Conservation (phyloP, 2,888 invertebrate genomes). For the Melanostoma mellinum region DNA sequence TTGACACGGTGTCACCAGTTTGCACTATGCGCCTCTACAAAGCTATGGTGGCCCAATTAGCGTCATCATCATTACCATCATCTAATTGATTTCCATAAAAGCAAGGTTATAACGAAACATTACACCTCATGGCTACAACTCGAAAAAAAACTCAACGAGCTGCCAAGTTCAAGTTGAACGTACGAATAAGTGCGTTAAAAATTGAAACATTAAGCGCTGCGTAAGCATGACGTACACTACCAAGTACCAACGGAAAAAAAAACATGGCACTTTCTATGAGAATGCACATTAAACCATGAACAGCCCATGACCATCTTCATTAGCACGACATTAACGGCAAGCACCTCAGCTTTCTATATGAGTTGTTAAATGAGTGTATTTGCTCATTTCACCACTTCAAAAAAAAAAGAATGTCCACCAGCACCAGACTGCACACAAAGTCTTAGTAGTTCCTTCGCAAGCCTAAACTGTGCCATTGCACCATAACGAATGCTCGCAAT, state of each 20-base stretch:
- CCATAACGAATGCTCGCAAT: constrained; percentile 48
- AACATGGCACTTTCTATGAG: constrained; percentile 56
- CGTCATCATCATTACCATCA: background rate
- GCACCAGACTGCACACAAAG: background rate
- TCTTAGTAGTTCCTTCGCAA: background rate
- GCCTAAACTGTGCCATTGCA: constrained; percentile 61
- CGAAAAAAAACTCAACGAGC: constrained; percentile 3
- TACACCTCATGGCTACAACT: background rate
- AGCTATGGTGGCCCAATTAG: constrained; percentile 13
- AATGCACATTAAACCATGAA: constrained; percentile 28
- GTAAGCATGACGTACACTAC: constrained; percentile 3
- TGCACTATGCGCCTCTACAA: background rate
- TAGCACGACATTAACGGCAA: constrained; percentile 9
- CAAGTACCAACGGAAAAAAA: background rate
- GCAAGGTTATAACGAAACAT: constrained; percentile 2
- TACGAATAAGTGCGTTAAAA: constrained; percentile 29
- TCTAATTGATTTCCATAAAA: constrained; percentile 7
- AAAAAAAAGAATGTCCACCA: constrained; percentile 1
- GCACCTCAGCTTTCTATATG: constrained; percentile 47
- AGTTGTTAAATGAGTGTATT: no score
- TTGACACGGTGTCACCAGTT: background rate
- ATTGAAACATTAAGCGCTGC: constrained; percentile 39
- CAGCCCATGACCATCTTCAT: constrained; percentile 25
- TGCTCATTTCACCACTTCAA: constrained; percentile 6
- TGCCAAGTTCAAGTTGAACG: constrained; percentile 68